Conservation (phyloP, 2,797 vertebrate genomes). For the Peromyscus nudipes region DNA sequence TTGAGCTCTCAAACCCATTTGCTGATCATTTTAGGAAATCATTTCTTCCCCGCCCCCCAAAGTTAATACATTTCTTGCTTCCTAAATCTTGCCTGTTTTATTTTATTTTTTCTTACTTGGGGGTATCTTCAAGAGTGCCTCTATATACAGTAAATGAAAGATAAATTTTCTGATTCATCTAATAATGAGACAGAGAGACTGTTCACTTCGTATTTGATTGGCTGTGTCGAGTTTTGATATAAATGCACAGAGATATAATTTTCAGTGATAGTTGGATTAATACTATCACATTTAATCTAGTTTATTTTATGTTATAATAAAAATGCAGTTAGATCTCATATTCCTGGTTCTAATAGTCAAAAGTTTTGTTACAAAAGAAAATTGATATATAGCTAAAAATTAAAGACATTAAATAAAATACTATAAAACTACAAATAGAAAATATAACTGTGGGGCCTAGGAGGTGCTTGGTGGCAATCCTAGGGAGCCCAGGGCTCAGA, state of each 20-base stretch:
- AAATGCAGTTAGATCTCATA: slow-evolving; percentile 9
- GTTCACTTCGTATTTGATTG: not conserved
- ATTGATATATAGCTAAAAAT: not conserved
- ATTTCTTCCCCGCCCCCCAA: not conserved
- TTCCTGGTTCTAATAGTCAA: not conserved
- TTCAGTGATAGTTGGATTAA: not conserved
- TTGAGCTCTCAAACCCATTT: not conserved
- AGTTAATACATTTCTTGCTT: not conserved
- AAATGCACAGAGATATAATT: not conserved
- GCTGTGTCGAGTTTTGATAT: not conserved
- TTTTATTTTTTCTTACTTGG: not conserved
- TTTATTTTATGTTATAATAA: slow-evolving; percentile 5
- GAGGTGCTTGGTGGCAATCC: not conserved
- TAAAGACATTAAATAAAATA: slow-evolving; percentile 16
- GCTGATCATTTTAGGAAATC: not conserved
- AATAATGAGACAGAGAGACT: not conserved
- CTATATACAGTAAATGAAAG: not conserved
- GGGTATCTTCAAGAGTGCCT: not conserved
- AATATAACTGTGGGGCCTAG: not conserved
- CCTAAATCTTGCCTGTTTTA: not conserved
- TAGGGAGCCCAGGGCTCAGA: not conserved
- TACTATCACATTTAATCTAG: not conserved
- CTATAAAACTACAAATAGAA: not conserved
- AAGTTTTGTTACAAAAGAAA: slow-evolving; percentile 34
- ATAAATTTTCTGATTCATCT: slow-evolving; percentile 16